phyloP scores from a whole-genome alignment of 2,888 invertebrate genomes.

The Conomelus anceps region DNA sequence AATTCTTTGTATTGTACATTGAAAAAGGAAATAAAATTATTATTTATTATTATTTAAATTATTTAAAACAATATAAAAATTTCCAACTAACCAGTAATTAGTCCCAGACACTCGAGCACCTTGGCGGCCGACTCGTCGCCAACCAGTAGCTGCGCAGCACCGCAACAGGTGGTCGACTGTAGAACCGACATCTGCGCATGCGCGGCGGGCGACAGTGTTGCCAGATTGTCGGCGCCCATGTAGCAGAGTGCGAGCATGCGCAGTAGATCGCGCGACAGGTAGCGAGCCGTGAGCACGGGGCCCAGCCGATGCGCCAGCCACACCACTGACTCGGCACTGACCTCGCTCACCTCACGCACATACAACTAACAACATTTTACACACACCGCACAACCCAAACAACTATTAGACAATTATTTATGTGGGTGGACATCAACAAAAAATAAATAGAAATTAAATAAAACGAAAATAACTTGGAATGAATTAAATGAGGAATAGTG shows the following conservation, averaged over 20 bases:
- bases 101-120: conserved; percentile 84
- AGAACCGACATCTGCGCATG: no score
- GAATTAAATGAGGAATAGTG: no score
- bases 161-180: no score
- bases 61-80: not conserved
- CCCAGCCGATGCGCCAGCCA: conserved; percentile 92
- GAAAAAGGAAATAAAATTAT: no score
- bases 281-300: conserved; percentile 85
- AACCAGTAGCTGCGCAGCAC: conserved; percentile 38
- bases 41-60: not conserved
- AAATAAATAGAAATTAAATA: not conserved
- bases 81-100: conserved; percentile 66
- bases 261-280: conserved; percentile 82
- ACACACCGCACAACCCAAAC: not conserved
- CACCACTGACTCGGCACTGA: conserved; percentile 67
- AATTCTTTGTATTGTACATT: no score
- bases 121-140: conserved; percentile 70
- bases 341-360: conserved; percentile 36
- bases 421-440: not conserved
- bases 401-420: no score
- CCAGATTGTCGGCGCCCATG: conserved; percentile 70
- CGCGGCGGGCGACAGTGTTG: conserved; percentile 41
- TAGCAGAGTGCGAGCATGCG: conserved; percentile 93
- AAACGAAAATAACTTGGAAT: no score
- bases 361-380: conserved; percentile 29